phyloP scores from a whole-genome alignment of 1,140 invertebrate genomes.

The Cydia amplana region DNA sequence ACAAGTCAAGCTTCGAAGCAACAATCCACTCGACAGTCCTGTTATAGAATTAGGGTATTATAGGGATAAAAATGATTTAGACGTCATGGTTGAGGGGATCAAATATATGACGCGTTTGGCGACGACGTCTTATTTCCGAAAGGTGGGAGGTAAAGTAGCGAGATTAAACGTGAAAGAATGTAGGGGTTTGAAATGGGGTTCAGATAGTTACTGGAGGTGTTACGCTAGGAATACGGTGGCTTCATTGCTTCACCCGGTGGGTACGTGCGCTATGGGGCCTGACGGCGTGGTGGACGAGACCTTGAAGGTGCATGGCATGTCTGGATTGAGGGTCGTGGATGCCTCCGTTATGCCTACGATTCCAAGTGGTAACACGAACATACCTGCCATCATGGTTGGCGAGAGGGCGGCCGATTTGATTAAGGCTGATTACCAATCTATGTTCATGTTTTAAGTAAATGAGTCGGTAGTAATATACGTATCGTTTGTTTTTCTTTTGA shows the following conservation, averaged over 20 bases:
- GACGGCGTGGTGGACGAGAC: slow-evolving; percentile 81
- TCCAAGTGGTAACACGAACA: slow-evolving; percentile 77
- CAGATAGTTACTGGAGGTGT: slow-evolving; percentile 85
- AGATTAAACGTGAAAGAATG: slow-evolving; percentile 74
- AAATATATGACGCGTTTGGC: slow-evolving; percentile 57
- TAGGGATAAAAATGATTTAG: slow-evolving; percentile 72
- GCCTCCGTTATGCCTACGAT: slow-evolving; percentile 85
- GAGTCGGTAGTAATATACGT: not conserved
- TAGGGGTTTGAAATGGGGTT: slow-evolving; percentile 82
- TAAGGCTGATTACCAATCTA: slow-evolving; percentile 45
- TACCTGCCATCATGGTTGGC: slow-evolving; percentile 78
- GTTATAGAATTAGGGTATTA: slow-evolving; percentile 83
- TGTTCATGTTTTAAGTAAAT: slow-evolving; percentile 12
- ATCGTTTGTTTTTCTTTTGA: not conserved
- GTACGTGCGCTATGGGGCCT: slow-evolving; percentile 89
- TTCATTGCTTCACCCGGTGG: slow-evolving; percentile 90
- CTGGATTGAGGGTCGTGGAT: slow-evolving; percentile 83
- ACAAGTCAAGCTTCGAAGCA: slow-evolving; percentile 74
- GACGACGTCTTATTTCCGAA: slow-evolving; percentile 60
- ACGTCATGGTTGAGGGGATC: slow-evolving; percentile 65
- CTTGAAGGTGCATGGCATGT: slow-evolving; percentile 82
- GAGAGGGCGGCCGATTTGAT: slow-evolving; percentile 78
- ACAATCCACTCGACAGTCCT: slow-evolving; percentile 82
- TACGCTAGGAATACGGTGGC: slow-evolving; percentile 82
- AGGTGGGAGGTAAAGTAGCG: slow-evolving; percentile 54